Evolutionary conservation across 2,113 vertebrate species (phyloP), one percentile per base, ranked within the genome.

Genomic region (Engraulis encrasicolus): DNA sequence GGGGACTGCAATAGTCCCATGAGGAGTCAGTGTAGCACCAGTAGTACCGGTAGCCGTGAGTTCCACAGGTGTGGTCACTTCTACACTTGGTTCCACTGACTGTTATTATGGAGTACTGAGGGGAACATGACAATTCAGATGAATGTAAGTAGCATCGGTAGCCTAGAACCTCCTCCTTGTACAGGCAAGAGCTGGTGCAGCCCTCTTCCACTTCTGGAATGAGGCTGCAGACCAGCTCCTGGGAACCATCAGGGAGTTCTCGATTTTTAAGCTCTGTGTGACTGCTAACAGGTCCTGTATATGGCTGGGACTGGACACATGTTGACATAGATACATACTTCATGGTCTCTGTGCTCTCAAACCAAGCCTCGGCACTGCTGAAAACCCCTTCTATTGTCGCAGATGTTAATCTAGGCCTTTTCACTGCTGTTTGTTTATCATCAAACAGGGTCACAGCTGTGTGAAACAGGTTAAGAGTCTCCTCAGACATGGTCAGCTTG

Each of bases 1-100:
- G 85, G 12, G 87, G 78, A 36, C 85, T 86, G 78, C 85, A 86
- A 83, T 78, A 85, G 2, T 83, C 85, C 87, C 83, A 86, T 18
- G 23, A 9, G n/a, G n/a, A n/a, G 38, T 7, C 15, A 0, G 6
- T 74, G 1, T 58, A 17, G 19, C 88, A 89, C 88, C 88, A 86
- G 83, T 84, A 88, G 50, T 88, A 82, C 0, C 37, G 15, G 0
- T 84, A 5, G 82, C n/a, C n/a, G n/a, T n/a, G n/a, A n/a, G n/a
- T n/a, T n/a, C n/a, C n/a, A n/a, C n/a, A n/a, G n/a, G n/a, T 50
- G 50, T 86, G 61, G 52, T 83, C 49, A 27, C 77, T 11, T 6
- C 23, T 20, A 9, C 89, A 88, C 1, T 0, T 27, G 0, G 34
- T 0, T 31, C 89, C 80, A 0, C 14, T 78, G 1, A 48, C 14